Evolutionary conservation across 2,113 vertebrate species (phyloP), one percentile per base, ranked within the genome.

Genomic region (Psammodynastes pulverulentus): DNA sequence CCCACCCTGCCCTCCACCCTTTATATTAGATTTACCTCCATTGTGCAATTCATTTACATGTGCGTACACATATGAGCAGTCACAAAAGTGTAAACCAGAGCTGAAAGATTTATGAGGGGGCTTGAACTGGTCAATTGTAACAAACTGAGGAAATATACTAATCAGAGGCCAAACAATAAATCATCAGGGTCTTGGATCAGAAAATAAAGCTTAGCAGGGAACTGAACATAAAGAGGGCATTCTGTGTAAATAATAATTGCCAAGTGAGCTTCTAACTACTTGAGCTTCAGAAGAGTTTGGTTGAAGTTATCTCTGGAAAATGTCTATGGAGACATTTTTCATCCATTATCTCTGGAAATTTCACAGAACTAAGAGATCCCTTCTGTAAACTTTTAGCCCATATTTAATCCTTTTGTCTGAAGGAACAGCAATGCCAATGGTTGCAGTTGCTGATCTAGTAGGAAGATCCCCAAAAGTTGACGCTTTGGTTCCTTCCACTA

Each of bases 101-200:
- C 88, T 67, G 72, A 91, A 91, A 86, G 92, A 89, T 93, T 93
- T 93, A 91, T 67, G 90, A 91, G n/a, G 67, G n/a, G 67, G 52
- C 19, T 86, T 93, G 92, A 89, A 89, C 52, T 93, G 87, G 53
- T 91, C 43, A 79, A 86, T 86, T 88, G 53, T 45, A 86, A 39
- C 9, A 13, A 52, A n/a, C 23, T 43, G 10, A 85, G 90, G 92
- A 91, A 93, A 62, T 93, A 34, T 48, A 85, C 46, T 87, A 54
- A 1, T 51, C 90, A 91, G 90, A 91, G 86, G 43, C 24, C 53
- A 67, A 93, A 91, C n/a, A 87, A 89, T 91, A 86, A 91, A 91
- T 86, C 24, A 79, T 8, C 39, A 85, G 45, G 21, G 29, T 46
- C 49, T 84, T 19, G 12, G 46, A 91, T 51, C 67, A 91, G 53